Percentiles rank a stretch among this genome's conserved stretches.
Conservation (phyloP, 2,797 vertebrate species). For the Cottoperca gobio region DNA sequence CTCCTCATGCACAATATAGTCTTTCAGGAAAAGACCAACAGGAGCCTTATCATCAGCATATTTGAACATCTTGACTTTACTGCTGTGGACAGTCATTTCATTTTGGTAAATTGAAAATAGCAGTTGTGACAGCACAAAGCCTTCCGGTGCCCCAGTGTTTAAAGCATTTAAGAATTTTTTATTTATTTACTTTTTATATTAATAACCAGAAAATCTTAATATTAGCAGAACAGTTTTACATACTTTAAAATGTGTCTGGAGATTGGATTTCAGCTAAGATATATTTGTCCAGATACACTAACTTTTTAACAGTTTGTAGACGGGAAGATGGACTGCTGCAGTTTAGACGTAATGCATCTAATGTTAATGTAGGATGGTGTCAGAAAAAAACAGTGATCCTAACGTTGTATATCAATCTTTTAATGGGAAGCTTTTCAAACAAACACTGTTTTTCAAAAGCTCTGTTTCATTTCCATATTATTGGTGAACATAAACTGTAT, state of each 20-base stretch:
- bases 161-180: too few relatives aligned
- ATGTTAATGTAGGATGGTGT: slow-evolving; percentile 6
- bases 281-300: too few relatives aligned
- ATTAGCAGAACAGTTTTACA: too few relatives aligned
- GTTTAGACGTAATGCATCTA: slow-evolving; percentile 27
- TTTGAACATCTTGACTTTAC: background rate
- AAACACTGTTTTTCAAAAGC: background rate
- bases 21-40: too few relatives aligned
- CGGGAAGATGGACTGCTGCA: slow-evolving; percentile 31
- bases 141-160: background rate
- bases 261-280: too few relatives aligned
- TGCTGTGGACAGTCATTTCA: background rate
- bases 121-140: background rate
- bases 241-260: too few relatives aligned
- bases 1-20: too few relatives aligned
- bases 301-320: too few relatives aligned
- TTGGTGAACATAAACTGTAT: background rate
- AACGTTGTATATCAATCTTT: slow-evolving; percentile 3
- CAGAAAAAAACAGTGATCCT: slow-evolving; percentile 3
- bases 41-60: too few relatives aligned
- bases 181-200: too few relatives aligned
- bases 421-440: background rate
- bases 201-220: too few relatives aligned
- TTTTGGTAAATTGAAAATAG: background rate
- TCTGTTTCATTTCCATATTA: background rate